Percentiles rank a stretch among this genome's conserved stretches.
These are phyloP conservation scores for Eueremaeus valkanovi DNA, from an alignment of 2,888 invertebrate species.

Conservation along the genomic window DNA sequence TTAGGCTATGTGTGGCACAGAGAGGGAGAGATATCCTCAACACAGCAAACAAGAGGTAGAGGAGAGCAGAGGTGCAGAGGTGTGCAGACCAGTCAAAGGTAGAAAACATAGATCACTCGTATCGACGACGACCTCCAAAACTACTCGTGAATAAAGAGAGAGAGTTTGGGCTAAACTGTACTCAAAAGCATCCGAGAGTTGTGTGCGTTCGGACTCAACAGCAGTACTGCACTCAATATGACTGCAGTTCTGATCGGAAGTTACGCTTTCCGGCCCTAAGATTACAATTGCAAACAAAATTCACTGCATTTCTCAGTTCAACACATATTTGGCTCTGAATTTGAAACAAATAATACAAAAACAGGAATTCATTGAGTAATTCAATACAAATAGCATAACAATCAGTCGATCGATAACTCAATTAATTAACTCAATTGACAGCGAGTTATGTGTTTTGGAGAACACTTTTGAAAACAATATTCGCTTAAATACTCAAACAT, in stretches of 20 bases:
- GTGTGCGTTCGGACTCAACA: not conserved
- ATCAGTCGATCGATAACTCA: not conserved
- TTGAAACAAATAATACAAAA: not conserved
- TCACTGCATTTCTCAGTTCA: slow-evolving; percentile 5
- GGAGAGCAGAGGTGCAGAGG: too few species aligned
- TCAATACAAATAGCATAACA: slow-evolving; percentile 15
- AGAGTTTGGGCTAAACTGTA: not conserved
- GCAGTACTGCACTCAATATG: too few species aligned
- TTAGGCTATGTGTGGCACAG: not conserved
- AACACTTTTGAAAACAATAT: too few species aligned
- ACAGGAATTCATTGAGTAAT: slow-evolving; percentile 28
- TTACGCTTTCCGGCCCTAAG: slow-evolving; percentile 29
- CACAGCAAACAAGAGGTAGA: too few species aligned
- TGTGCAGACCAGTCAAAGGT: not conserved
- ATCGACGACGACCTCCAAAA: slow-evolving; percentile 18
- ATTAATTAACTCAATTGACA: not conserved
- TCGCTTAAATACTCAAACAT: too few species aligned
- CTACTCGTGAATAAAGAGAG: slow-evolving; percentile 29
- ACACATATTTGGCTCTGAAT: not conserved
- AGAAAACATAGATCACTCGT: slow-evolving; percentile 6
- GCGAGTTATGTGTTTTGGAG: too few species aligned
- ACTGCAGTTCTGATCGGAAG: slow-evolving; percentile 31
- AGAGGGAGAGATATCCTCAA: not conserved
- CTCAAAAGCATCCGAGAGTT: slow-evolving; percentile 12
- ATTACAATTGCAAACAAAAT: slow-evolving; percentile 28